Conservation (phyloP, 2,113 vertebrate species). For the Ceyx cyanopectus region DNA sequence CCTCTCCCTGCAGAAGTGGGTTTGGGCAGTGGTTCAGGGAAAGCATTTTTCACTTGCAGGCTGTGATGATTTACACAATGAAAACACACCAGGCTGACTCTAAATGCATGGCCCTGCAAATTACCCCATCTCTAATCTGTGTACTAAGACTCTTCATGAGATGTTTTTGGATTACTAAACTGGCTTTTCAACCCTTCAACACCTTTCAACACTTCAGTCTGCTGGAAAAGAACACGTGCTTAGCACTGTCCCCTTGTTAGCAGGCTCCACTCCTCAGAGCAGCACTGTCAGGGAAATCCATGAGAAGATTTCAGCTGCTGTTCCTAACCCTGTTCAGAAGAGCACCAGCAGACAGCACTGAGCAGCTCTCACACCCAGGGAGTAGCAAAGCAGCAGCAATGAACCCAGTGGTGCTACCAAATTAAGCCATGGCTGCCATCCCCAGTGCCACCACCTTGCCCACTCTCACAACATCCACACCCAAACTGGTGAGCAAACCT, state of each 20-base stretch:
- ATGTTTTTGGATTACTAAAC: background rate
- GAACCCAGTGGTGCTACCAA: background rate
- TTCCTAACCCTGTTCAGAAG: background rate
- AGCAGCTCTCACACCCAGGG: too few species aligned
- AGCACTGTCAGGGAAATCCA: background rate
- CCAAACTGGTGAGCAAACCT: background rate
- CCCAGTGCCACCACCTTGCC: background rate
- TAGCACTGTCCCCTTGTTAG: background rate
- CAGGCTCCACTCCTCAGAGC: background rate
- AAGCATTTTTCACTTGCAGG: rapidly evolving
- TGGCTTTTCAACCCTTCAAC: background rate
- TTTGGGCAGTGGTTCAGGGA: background rate
- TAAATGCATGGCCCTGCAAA: background rate
- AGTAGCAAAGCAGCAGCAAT: background rate
- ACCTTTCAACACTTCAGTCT: background rate
- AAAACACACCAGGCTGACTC: background rate
- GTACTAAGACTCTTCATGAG: background rate
- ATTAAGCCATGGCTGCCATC: rapidly evolving
- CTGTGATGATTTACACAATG: background rate
- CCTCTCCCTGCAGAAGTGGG: background rate
- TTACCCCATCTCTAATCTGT: background rate
- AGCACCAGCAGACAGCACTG: background rate
- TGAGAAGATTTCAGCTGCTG: rapidly evolving
- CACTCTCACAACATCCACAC: rapidly evolving
- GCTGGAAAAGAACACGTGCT: background rate